A percentile compares a stretch with the other conserved stretches of the same genome.
Evolutionary conservation across 2,888 invertebrate species (phyloP).

Genomic region (Leptura quadrifasciata): DNA sequence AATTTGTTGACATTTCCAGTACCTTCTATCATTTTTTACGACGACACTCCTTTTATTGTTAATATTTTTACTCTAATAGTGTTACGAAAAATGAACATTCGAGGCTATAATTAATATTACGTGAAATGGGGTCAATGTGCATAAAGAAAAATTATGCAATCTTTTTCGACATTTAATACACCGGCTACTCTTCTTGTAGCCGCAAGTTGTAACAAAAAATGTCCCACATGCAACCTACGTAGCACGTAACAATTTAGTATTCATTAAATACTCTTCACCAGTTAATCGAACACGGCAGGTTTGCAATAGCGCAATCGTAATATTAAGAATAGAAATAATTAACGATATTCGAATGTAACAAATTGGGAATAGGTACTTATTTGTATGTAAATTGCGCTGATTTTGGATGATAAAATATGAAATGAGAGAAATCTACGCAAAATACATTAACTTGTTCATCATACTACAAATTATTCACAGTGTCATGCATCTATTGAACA

Average conservation of each 20-base stretch:
- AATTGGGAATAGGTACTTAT: too few relatives aligned
- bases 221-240: slow-evolving; percentile 28
- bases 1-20: neutral
- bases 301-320: too few relatives aligned
- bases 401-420: too few relatives aligned
- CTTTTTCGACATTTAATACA: slow-evolving; percentile 31
- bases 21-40: neutral
- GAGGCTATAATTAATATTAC: slow-evolving; percentile 31
- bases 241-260: slow-evolving; percentile 12
- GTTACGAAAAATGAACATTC: slow-evolving; percentile 27
- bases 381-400: too few relatives aligned
- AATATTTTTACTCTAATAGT: neutral
- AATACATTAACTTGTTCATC: too few relatives aligned
- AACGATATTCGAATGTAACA: too few relatives aligned
- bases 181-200: neutral
- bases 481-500: too few relatives aligned
- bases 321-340: too few relatives aligned
- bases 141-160: slow-evolving; percentile 30
- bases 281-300: too few relatives aligned
- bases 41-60: neutral
- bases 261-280: too few relatives aligned
- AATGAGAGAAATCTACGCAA: too few relatives aligned
- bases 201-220: slow-evolving; percentile 19
- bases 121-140: slow-evolving; percentile 25
- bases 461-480: too few relatives aligned